Conservation (phyloP, 2,888 invertebrate genomes). For the Lasioglossum zephyrum region DNA sequence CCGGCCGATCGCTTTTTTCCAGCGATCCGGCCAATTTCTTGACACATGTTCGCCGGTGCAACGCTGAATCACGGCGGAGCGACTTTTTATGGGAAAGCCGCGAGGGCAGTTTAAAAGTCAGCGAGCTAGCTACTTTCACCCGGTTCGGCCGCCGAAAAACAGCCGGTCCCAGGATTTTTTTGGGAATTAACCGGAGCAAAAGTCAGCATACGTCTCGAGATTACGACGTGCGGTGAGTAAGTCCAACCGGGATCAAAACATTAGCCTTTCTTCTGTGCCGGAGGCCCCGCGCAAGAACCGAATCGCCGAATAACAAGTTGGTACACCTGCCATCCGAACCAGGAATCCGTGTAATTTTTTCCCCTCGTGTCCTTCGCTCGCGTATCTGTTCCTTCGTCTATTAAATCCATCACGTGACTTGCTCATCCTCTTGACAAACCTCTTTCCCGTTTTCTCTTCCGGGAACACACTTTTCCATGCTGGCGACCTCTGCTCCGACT, state of each 20-base stretch:
- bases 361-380: not conserved
- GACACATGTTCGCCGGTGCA: conserved; percentile 67
- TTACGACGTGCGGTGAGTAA: conserved; percentile 67
- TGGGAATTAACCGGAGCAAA: conserved; percentile 69
- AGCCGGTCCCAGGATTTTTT: conserved; percentile 69
- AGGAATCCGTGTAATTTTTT: conserved; percentile 67
- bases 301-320: conserved; percentile 71
- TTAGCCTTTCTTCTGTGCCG: conserved; percentile 60
- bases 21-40: conserved; percentile 65
- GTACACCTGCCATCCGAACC: conserved; percentile 73
- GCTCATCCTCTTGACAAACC: not conserved
- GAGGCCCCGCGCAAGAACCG: conserved; percentile 53
- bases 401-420: conserved; percentile 35
- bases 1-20: conserved; percentile 29
- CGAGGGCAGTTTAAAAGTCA: conserved; percentile 72
- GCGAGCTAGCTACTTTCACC: conserved; percentile 69
- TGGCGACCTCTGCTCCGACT: conserved; percentile 50
- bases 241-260: conserved; percentile 62
- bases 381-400: conserved; percentile 39
- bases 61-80: conserved; percentile 60
- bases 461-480: conserved; percentile 33
- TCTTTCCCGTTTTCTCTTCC: not conserved
- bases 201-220: conserved; percentile 60
- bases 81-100: conserved; percentile 68
- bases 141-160: conserved; percentile 68